These are phyloP conservation scores for Cremastinae sp. DNA, from an alignment of 2,888 invertebrate species.

Conservation along the genomic window DNA sequence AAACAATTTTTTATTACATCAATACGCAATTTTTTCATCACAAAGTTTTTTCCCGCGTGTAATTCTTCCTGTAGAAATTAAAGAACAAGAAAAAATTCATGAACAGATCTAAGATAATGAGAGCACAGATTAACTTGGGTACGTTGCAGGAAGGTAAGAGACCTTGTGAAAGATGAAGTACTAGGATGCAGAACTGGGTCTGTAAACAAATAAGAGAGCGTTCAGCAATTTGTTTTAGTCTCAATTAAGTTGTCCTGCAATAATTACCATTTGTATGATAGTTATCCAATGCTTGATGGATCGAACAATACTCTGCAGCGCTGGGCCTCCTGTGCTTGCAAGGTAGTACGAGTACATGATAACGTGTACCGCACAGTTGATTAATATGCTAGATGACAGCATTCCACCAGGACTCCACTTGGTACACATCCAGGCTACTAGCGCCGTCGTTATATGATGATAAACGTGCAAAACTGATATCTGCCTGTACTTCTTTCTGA, in stretches of 20 bases:
- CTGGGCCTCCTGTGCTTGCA: constrained; percentile 82
- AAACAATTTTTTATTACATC: constrained; percentile 2
- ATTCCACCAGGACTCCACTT: constrained; percentile 85
- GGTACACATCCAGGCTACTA: constrained; percentile 83
- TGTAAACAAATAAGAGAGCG: constrained; percentile 75
- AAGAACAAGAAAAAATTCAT: constrained; percentile 87
- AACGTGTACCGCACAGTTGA: constrained; percentile 86
- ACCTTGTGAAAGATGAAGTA: constrained; percentile 82
- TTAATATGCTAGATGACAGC: constrained; percentile 82
- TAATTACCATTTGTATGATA: constrained; percentile 85
- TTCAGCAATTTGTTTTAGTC: neutral
- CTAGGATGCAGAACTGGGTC: constrained; percentile 85
- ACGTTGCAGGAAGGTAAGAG: constrained; percentile 82
- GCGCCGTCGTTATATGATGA: constrained; percentile 85
- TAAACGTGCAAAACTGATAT: constrained; percentile 87
- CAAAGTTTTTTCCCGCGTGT: constrained; percentile 70
- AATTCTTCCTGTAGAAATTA: constrained; percentile 85
- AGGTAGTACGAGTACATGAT: constrained; percentile 90
- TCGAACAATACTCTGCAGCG: constrained; percentile 81
- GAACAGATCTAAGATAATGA: constrained; percentile 83
- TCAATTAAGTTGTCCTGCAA: neutral
- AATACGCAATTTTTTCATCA: neutral
- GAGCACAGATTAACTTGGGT: constrained; percentile 79
- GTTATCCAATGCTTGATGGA: constrained; percentile 83
- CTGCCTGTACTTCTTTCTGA: constrained; percentile 87